Conservation (phyloP, 2,888 invertebrate species). For the Leucophenga maculata region DNA sequence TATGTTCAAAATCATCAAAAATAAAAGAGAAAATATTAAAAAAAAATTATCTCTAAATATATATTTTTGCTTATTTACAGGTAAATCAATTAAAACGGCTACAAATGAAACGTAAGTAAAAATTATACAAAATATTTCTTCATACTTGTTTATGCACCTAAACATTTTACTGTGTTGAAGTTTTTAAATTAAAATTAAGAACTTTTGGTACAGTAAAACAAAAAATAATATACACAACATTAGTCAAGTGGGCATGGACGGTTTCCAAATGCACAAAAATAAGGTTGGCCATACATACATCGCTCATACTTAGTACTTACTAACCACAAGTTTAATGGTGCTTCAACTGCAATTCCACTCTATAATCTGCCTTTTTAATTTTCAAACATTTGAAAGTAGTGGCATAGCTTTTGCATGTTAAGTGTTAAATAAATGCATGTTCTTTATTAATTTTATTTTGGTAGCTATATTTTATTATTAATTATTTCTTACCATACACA, state of each 20-base stretch:
- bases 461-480: background rate
- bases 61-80: conserved; percentile 52
- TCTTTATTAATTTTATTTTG: background rate
- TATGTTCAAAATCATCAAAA: too few relatives aligned
- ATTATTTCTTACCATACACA: conserved; percentile 6
- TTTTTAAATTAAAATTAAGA: background rate
- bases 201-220: background rate
- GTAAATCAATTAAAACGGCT: conserved; percentile 68
- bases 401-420: conserved; percentile 21
- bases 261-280: conserved; percentile 15
- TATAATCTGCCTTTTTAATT: background rate
- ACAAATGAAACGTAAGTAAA: conserved; percentile 72
- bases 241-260: conserved; percentile 6
- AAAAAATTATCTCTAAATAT: background rate
- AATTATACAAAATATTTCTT: background rate
- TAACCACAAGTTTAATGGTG: background rate
- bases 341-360: too few relatives aligned
- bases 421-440: conserved; percentile 15
- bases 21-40: background rate
- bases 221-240: background rate
- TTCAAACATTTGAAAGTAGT: background rate
- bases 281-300: conserved; percentile 19
- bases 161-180: background rate
- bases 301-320: background rate
- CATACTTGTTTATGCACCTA: background rate